Percentiles rank a stretch among this genome's conserved stretches.
phyloP scores from a whole-genome alignment of 2,797 vertebrate species.

The Limnodromus scolopaceus region DNA sequence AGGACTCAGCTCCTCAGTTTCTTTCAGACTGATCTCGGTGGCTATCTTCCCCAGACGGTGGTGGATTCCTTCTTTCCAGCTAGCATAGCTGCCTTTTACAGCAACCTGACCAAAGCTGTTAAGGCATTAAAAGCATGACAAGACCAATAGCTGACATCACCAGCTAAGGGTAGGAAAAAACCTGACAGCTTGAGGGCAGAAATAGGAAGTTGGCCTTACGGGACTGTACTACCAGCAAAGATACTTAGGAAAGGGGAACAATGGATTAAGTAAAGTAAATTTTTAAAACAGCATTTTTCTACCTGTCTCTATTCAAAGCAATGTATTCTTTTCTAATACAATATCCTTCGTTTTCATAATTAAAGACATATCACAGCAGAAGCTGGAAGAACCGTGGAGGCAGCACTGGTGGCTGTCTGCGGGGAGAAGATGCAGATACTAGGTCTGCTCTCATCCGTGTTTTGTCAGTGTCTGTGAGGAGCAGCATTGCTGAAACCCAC shows the following conservation, averaged over 20 bases:
- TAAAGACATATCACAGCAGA: not conserved
- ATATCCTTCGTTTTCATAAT: not conserved
- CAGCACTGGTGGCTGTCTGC: not conserved
- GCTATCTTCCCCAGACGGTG: constrained; percentile 89
- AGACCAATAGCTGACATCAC: not conserved
- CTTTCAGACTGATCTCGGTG: constrained; percentile 95
- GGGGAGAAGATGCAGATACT: not conserved
- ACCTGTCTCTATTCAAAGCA: not conserved
- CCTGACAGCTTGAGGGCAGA: not conserved
- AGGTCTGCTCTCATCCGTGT: not conserved
- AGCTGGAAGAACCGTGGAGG: not conserved
- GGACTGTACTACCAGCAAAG: not conserved
- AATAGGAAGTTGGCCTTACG: not conserved
- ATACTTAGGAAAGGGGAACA: not conserved
- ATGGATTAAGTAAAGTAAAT: not conserved
- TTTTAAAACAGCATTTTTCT: not conserved
- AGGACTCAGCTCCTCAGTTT: constrained; percentile 89
- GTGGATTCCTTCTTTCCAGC: constrained; percentile 95
- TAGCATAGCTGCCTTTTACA: constrained; percentile 91
- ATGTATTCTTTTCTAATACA: not conserved
- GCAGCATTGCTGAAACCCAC: not conserved
- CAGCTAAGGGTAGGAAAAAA: not conserved
- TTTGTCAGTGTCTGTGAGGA: not conserved
- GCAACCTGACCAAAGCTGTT: constrained; percentile 86
- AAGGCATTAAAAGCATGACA: constrained; percentile 79